Evolutionary conservation across 53 echinoderm and acorn worm genomes (phyloP), one percentile per base, ranked within the genome.

Genomic region (Stichopus horrens): DNA sequence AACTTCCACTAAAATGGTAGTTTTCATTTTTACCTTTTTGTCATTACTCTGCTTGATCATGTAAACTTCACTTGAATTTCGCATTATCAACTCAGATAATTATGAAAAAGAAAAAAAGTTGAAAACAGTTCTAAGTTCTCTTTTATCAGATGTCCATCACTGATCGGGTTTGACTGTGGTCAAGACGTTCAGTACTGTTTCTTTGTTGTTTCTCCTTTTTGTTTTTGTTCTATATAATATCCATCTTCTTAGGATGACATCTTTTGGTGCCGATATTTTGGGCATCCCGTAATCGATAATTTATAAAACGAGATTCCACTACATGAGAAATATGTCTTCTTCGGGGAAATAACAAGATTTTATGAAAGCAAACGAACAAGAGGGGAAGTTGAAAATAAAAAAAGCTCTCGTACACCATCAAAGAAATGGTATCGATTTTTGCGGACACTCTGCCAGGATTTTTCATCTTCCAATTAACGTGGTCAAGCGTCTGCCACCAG

Each of bases 311-410:
- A 63, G 63, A 63, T 63, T 63, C 63, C 63, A 7, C 10, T 5
- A 63, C 9, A 63, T 10, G 10, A 0, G 63, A 63, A 0, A 63
- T 63, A 63, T 63, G 63, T 63, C 63, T 63, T 63, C 16, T 5
- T 16, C 63, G 11, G 16, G 63, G 63, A 88, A 60, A 88, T 58
- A 13, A 37, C 37, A 37, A 19, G 6, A 83, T 82, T 84, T 83
- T 89, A 83, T 74, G 82, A 83, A 74, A 89, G 83, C 83, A 83
- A 89, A 75, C 82, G 73, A 89, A 83, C 90, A 89, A 55, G 56
- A 73, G 83, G 74, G 74, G 82, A 37, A 37, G 37, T 37, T 37
- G 37, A 37, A 37, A 37, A 37, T 37, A 37, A 37, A 37, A n/a
- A 79, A 57, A 74, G 79, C 56, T 11, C 23, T 55, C 7, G 73